Conservation (phyloP, 1,140 invertebrate species). For the Drosophila melanogaster region Release_6_plus_ISO1_MT NC_004354.4:1206001-1206500, state of each 20-base stretch:
- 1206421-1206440: constrained; percentile 57
- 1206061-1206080: constrained; percentile 22
- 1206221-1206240: not conserved
- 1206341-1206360: constrained; percentile 13
- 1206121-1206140: not conserved
- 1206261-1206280: not conserved
- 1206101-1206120: not conserved
- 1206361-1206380: constrained; percentile 33
- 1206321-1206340: not conserved
- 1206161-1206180: not conserved
- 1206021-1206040: constrained; percentile 14
- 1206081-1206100: not conserved
- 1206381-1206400: constrained; percentile 38
- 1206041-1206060: constrained; percentile 26
- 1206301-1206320: not conserved
- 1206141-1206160: too few species aligned
- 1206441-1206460: constrained; percentile 16
- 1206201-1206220: not conserved
- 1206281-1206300: not conserved
- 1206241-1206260: not conserved
- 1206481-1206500: constrained; percentile 62
- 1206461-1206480: constrained; percentile 33
- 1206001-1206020: constrained; percentile 15
- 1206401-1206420: constrained; percentile 6
- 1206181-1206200: not conserved